Evolutionary conservation across 2,888 invertebrate species (phyloP), one percentile per base, ranked within the genome.

Genomic region (Oscheius sp.): DNA sequence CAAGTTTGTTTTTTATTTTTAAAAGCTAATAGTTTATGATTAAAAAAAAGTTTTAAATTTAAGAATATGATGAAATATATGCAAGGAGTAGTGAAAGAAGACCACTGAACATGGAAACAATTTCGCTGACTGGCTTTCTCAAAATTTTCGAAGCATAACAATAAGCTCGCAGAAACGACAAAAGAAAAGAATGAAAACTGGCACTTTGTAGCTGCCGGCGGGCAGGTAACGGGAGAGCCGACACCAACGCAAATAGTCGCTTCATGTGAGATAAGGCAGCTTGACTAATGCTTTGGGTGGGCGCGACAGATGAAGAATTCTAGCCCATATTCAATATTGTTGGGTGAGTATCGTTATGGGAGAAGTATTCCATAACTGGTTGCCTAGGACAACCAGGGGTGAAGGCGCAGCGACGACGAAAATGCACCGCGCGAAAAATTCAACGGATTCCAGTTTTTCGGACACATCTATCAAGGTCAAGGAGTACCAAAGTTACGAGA

Each of bases 181-280:
- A 45, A 28, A 51, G 22, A 24, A 26, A 49, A 24, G 8, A 9
- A 49, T 9, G 26, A 26, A 49, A 26, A 24, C 49, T 9, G 20
- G 51, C 28, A 51, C 51, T 51, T n/a, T 8, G 28, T 33, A 8
- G 36, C 33, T 17, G 17, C 33, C 22, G 54, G 54, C 54, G 20
- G 54, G 33, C 54, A 54, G 33, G 54, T 54, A 54, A 54, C 54
- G 36, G 24, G 54, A 54, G 54, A 54, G 54, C 54, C 54, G 36
- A 54, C 54, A 36, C 54, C 54, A 54, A 54, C 54, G 54, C 54
- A 54, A 54, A 54, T 33, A 54, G 28, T 26, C 14, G 51, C 30
- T 30, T 30, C 51, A 51, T 8, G 51, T 26, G 6, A 54, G 54
- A 54, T 54, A 54, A 54, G 54, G 33, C 54, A 28, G 17, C 12